Base-by-base conservation (phyloP, 2,797 vertebrate genomes). In the Crenuchus spilurus region DNA sequence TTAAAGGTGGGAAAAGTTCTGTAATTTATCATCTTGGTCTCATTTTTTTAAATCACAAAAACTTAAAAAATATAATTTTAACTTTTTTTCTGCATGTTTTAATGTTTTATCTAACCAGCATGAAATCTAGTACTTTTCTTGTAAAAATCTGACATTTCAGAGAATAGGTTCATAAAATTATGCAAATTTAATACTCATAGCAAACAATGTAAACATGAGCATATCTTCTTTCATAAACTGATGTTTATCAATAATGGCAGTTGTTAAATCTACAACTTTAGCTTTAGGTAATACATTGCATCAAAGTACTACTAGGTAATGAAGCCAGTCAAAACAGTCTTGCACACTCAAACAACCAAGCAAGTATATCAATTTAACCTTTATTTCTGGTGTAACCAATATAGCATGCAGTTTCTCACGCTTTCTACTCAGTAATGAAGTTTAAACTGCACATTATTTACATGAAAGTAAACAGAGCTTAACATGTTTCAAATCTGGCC, bases 301-400 rank as follows among this genome's bases (percentile, higher is more conserved):
- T n/a, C 22, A 49, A 4, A 26, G 16, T 3, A 6, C 6, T 16
- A 54, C 1, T 2, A 52, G 0, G 24, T 1, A 3, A 52, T 22
- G 2, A 64, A 44, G 18, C 4, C 14, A 28, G 20, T 28, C 5
- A 6, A 33, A 44, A 46, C 14, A 1, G 11, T 54, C 13, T 9
- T 46, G 16, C n/a, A 48, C 7, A 5, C 13, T 51, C 26, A 49
- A 61, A 1, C n/a, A 46, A 65, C 20, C 62, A 65, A 20, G 28
- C 49, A n/a, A 4, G 55, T 33, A 26, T 24, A 44, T 63, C 33
- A 69, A 63, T 46, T 66, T 31, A 55, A 73, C 64, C 55, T 81
- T 76, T 76, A 81, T 78, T 81, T 73, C 41, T 55, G 58, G 35
- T 72, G 65, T 58, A 37, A 42, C 63, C 71, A 70, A 28, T 60